A percentile compares a stretch with the other conserved stretches of the same genome.
Conservation (phyloP, 2,113 vertebrate genomes). For the Tauraco erythrolophus region DNA sequence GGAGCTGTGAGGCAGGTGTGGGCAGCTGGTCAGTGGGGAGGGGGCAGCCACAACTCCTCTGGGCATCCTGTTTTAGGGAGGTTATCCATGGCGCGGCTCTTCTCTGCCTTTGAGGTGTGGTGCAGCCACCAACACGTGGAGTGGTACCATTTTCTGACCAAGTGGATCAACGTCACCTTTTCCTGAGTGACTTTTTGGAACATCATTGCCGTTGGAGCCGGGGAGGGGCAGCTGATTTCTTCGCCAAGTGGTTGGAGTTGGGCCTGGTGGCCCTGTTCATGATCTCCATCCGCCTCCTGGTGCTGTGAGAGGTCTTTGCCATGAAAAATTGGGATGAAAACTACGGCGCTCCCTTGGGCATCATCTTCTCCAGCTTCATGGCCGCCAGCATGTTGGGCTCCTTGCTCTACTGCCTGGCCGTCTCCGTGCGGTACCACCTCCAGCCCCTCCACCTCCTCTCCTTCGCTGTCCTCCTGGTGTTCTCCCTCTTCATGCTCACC, state of each 20-base stretch:
- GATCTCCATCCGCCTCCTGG: conserved; percentile 86
- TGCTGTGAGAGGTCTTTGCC: conserved; percentile 81
- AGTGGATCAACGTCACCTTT: conserved; percentile 92
- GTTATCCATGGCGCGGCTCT: conserved; percentile 88
- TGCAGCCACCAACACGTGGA: conserved; percentile 88
- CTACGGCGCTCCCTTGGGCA: conserved; percentile 86
- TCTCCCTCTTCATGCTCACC: conserved; percentile 92
- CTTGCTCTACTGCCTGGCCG: conserved; percentile 85
- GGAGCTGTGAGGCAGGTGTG: too few relatives aligned
- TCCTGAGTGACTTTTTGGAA: conserved; percentile 88
- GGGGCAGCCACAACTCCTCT: too few relatives aligned
- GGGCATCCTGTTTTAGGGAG: conserved; percentile 80
- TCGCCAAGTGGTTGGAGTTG: conserved; percentile 87
- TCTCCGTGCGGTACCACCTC: conserved; percentile 85
- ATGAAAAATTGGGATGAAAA: conserved; percentile 88
- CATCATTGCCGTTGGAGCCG: conserved; percentile 86
- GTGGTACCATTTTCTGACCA: conserved; percentile 87
- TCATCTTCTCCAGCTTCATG: conserved; percentile 93
- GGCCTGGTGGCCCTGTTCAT: conserved; percentile 92
- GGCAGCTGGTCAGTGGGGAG: too few relatives aligned
- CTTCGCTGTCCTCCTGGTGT: conserved; percentile 87
- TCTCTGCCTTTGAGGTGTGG: conserved; percentile 91
- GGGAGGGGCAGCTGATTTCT: conserved; percentile 85
- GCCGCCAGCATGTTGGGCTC: conserved; percentile 90
- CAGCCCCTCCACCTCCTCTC: conserved; percentile 90